These are phyloP conservation scores for Epinotia ramella DNA, from an alignment of 2,888 invertebrate species.

Conservation along the genomic window DNA sequence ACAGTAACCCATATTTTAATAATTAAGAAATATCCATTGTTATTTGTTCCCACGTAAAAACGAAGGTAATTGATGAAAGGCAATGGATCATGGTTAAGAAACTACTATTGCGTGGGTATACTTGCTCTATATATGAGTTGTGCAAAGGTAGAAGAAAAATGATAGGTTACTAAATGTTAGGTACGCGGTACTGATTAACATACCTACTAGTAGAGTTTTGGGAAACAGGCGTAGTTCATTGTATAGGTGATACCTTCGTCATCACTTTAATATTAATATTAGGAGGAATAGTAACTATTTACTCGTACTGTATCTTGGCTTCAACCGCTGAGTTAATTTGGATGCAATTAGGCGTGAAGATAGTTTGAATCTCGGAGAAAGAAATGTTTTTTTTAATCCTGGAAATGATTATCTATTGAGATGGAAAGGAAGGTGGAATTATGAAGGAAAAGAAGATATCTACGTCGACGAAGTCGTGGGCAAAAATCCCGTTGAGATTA, in stretches of 20 bases:
- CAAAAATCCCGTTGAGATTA: too few species aligned
- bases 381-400: too few species aligned
- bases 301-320: too few species aligned
- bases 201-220: background rate
- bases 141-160: slow-evolving; percentile 17
- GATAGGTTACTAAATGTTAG: background rate
- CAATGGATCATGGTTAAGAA: slow-evolving; percentile 31
- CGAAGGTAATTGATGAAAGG: slow-evolving; percentile 28
- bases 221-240: background rate
- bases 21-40: slow-evolving; percentile 35
- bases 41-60: slow-evolving; percentile 35
- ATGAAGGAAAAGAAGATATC: too few species aligned
- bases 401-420: too few species aligned
- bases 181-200: slow-evolving; percentile 5
- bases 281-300: too few species aligned
- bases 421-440: too few species aligned
- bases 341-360: too few species aligned
- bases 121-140: slow-evolving; percentile 28
- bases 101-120: slow-evolving; percentile 16
- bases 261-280: too few species aligned
- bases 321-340: too few species aligned
- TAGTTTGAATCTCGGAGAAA: too few species aligned
- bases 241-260: background rate
- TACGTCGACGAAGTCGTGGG: too few species aligned
- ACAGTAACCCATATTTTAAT: slow-evolving; percentile 16